These are phyloP conservation scores for Scophthalmus maximus DNA, from an alignment of 2,113 vertebrate species.

Conservation along the genomic window DNA sequence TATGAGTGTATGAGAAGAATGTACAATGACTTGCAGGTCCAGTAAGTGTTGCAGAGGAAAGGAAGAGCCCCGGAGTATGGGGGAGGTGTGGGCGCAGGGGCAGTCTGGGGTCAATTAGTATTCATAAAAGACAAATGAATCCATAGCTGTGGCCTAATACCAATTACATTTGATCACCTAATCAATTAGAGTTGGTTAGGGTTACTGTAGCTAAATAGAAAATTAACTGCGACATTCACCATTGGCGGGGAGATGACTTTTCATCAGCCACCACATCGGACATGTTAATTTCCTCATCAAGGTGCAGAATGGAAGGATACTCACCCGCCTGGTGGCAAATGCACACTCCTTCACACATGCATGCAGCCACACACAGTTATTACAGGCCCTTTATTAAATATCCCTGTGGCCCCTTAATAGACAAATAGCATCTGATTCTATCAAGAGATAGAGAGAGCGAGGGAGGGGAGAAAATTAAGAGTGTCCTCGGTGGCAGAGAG, in stretches of 20 bases:
- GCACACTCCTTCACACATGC: constrained; percentile 43
- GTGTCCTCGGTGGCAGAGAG: constrained; percentile 60
- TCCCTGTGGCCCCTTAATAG: constrained; percentile 74
- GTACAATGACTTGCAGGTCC: constrained; percentile 35
- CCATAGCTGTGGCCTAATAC: constrained; percentile 76
- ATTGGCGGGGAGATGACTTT: constrained; percentile 65
- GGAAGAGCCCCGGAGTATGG: background rate
- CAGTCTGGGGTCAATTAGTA: constrained; percentile 78
- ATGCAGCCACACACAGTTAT: constrained; percentile 57
- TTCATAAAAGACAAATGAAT: constrained; percentile 84
- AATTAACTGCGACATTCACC: constrained; percentile 77
- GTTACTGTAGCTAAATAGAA: constrained; percentile 80
- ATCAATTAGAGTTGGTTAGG: constrained; percentile 82
- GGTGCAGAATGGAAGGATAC: constrained; percentile 71
- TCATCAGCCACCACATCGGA: constrained; percentile 72
- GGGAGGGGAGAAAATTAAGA: constrained; percentile 67
- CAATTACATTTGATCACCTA: constrained; percentile 84
- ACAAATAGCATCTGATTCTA: constrained; percentile 81
- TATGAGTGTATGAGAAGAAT: constrained; percentile 9
- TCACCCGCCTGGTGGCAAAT: constrained; percentile 39
- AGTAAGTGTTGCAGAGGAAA: constrained; percentile 35
- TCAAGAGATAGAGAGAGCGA: constrained; percentile 59
- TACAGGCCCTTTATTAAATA: constrained; percentile 79
- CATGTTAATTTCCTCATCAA: constrained; percentile 81
- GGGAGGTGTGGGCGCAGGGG: constrained; percentile 53